Evolutionary conservation across 2,113 vertebrate species (phyloP).

Genomic region (Setophaga petechia): DNA sequence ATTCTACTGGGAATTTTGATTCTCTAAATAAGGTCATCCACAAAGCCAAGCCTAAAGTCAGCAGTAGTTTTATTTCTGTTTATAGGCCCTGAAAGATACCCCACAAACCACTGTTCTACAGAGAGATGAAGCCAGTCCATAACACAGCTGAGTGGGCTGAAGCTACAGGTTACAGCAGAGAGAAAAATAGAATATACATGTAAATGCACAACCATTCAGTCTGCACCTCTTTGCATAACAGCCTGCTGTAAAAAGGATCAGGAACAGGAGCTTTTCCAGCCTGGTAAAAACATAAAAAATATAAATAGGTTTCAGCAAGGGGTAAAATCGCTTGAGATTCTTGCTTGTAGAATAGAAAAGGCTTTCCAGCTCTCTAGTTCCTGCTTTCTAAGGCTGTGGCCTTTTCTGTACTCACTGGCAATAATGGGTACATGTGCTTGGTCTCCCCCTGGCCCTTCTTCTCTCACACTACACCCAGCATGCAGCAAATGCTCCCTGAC

Average conservation of each 20-base stretch:
- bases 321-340: not conserved
- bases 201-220: not conserved
- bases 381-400: not conserved
- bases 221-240: not conserved
- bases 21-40: not conserved
- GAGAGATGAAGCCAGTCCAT: not conserved
- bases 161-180: not conserved
- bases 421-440: fast-evolving
- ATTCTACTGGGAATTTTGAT: not conserved
- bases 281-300: not conserved
- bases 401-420: not conserved
- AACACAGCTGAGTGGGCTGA: not conserved
- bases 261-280: not conserved
- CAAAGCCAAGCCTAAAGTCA: not conserved
- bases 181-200: not conserved
- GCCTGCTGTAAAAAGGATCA: not conserved
- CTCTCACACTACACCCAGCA: not conserved
- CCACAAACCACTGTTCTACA: not conserved
- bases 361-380: not conserved
- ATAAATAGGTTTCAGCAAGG: not conserved
- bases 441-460: not conserved
- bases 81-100: not conserved
- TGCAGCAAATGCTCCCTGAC: not conserved
- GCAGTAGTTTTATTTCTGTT: constrained; percentile 1
- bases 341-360: not conserved